Conservation (phyloP, 2,888 invertebrate species). For the Stenichneumon culpator region DNA sequence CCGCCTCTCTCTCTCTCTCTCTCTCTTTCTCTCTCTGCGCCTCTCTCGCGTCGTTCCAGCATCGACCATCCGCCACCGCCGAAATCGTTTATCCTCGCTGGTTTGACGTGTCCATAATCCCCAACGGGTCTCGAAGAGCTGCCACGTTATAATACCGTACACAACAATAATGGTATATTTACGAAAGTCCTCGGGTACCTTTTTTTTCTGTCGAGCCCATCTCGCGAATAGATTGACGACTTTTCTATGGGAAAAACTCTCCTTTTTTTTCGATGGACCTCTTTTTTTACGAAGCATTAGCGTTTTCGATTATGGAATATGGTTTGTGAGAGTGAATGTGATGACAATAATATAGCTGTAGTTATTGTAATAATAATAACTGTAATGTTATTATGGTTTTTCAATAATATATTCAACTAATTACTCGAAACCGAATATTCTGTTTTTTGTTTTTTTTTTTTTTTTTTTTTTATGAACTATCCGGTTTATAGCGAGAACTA, state of each 20-base stretch:
- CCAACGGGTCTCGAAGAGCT: slow-evolving; percentile 4
- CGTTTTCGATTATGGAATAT: not conserved
- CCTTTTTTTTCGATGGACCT: too few relatives aligned
- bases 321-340: not conserved
- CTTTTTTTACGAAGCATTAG: not conserved
- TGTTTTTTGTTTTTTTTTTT: too few relatives aligned
- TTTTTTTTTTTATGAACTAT: too few relatives aligned
- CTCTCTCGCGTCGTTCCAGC: slow-evolving; percentile 9
- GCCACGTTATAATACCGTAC: slow-evolving; percentile 7
- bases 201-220: slow-evolving; percentile 10
- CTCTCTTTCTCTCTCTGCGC: not conserved
- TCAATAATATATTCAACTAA: too few relatives aligned
- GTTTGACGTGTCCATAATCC: slow-evolving; percentile 20
- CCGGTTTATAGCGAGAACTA: too few relatives aligned
- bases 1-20: not conserved
- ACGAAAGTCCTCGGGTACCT: slow-evolving; percentile 17
- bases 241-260: not conserved
- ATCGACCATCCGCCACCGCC: not conserved
- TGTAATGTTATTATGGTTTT: not conserved
- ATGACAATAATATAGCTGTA: too few relatives aligned
- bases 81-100: slow-evolving; percentile 54
- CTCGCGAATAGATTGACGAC: not conserved
- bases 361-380: too few relatives aligned
- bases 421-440: too few relatives aligned
- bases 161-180: slow-evolving; percentile 31